These are phyloP conservation scores for Podarcis siculus DNA, from an alignment of 2,797 vertebrate genomes.

Conservation along the genomic window DNA sequence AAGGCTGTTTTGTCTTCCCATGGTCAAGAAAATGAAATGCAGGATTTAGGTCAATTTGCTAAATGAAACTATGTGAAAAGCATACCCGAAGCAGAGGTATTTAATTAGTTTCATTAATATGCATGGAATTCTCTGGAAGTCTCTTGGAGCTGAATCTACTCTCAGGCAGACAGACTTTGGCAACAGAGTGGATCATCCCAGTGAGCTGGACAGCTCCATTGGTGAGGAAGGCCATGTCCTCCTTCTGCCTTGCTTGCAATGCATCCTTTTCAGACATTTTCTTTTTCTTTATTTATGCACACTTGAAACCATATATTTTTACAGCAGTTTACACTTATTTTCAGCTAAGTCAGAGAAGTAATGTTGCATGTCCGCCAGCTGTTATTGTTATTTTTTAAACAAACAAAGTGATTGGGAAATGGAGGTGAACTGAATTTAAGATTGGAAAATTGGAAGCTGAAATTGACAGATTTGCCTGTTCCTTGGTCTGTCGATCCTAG, in stretches of 20 bases:
- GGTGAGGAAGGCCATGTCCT: neutral
- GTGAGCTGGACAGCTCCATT: neutral
- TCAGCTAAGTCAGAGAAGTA: too few species aligned
- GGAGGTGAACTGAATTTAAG: too few species aligned
- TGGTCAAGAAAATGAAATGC: slow-evolving; percentile 65
- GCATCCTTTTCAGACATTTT: neutral
- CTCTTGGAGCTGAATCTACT: neutral
- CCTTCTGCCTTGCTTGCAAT: neutral
- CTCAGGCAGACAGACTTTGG: neutral
- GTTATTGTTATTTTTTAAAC: too few species aligned
- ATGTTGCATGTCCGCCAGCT: neutral
- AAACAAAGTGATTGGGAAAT: too few species aligned
- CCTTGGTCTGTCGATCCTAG: too few species aligned
- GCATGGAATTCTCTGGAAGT: slow-evolving; percentile 5
- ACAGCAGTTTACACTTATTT: neutral
- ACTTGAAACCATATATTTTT: neutral
- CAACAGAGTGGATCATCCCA: neutral
- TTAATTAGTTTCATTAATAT: slow-evolving; percentile 58
- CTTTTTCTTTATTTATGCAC: neutral
- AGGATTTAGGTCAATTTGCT: slow-evolving; percentile 67
- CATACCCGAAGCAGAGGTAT: slow-evolving; percentile 49
- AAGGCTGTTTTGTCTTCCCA: slow-evolving; percentile 70
- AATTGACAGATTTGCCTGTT: too few species aligned
- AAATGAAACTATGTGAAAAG: slow-evolving; percentile 65
- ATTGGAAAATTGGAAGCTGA: too few species aligned